Base-by-base conservation (phyloP, 2,888 invertebrate genomes). In the Caenorhabditis panamensis region DNA sequence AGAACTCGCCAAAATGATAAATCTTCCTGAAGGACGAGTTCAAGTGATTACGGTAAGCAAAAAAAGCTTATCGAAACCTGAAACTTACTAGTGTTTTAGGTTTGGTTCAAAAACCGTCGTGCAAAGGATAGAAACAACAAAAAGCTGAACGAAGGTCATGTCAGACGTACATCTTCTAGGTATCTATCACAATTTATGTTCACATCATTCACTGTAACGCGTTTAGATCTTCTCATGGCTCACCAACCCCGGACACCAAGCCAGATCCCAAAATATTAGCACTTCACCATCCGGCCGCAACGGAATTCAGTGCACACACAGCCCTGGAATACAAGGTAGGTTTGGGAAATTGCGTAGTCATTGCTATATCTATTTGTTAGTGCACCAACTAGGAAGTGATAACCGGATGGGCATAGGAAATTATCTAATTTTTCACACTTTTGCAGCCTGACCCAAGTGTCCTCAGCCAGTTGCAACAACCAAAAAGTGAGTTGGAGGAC, bases 91-190 rank as follows among this genome's bases (percentile, higher is more conserved):
- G 4, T 37, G 63, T 28, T 87, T 26, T 63, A 88, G 87, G 87
- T 88, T 3, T 88, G 88, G 88, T 88, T 88, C 81, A 88, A 88
- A 67, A 88, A 88, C 47, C 84, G 88, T 0, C 79, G 88, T 31
- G 88, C 88, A 28, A 88, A 88, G 56, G 82, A 84, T 16, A 68
- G 88, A 16, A 83, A 82, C 53, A 80, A 82, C 18, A 86, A 84
- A 54, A 87, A 84, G 68, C 36, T 67, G 9, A 68, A 44, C 22
- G 82, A 64, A 5, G 13, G 22, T 5, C 61, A 58, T 8, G 13
- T 11, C 18, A 58, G 49, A 5, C 53, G 82, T 9, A 64, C 69
- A 8, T 64, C 82, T 20, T 82, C 80, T 22, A 49, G 75, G 64
- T 82, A 64, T 37, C 13, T 24, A n/a, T 8, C 24, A 41, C 22